Evolutionary conservation across 2,888 invertebrate species (phyloP).

Genomic region (Cephus runcator): DNA sequence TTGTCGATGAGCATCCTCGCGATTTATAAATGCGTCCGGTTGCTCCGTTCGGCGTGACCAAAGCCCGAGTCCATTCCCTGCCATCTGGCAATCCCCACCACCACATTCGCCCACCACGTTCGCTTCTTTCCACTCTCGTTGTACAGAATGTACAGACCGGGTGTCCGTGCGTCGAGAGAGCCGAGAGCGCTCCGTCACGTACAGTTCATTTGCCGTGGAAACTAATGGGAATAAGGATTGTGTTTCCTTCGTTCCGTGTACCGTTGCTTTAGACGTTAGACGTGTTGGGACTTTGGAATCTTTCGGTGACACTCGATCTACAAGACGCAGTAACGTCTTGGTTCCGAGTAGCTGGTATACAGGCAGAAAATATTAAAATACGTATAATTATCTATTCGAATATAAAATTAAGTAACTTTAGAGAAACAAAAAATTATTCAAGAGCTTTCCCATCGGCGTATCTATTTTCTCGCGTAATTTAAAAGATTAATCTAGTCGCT

Average conservation of each 20-base stretch:
- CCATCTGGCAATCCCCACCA: constrained; percentile 3
- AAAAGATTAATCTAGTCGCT: background rate
- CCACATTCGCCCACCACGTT: background rate
- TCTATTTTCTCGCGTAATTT: background rate
- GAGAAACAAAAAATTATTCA: background rate
- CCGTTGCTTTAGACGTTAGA: background rate
- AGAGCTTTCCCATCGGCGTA: background rate
- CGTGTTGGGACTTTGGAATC: background rate
- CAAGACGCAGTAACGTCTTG: background rate
- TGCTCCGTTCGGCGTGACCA: background rate
- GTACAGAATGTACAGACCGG: background rate
- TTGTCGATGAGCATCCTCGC: constrained; percentile 45
- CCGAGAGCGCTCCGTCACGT: background rate
- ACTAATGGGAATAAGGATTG: background rate
- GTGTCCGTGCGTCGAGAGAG: background rate
- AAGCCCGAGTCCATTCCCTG: background rate
- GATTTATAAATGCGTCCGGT: constrained; percentile 43
- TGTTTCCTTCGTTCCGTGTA: background rate
- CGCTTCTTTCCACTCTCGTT: background rate
- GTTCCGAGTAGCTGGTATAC: background rate
- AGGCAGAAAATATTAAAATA: background rate
- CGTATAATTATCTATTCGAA: too few species aligned
- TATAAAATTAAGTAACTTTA: too few species aligned
- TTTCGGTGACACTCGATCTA: background rate
- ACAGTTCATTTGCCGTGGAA: background rate